Evolutionary conservation across 2,113 vertebrate species (phyloP).

Genomic region (Tachysurus vachellii): DNA sequence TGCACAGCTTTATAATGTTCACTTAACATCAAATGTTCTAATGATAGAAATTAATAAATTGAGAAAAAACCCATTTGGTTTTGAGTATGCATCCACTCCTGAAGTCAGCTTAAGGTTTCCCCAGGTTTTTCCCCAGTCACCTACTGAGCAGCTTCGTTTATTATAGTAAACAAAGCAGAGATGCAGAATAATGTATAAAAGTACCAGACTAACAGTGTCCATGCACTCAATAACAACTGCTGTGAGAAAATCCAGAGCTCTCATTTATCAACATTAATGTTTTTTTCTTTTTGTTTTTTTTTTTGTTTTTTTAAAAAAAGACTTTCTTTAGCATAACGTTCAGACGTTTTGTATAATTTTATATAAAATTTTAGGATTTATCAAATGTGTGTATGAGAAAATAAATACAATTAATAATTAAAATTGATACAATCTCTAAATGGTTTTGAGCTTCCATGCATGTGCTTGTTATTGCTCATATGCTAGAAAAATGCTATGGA

Average conservation of each 20-base stretch:
- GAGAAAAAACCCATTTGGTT: not conserved
- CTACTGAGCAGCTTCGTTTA: no score
- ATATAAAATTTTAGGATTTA: not conserved
- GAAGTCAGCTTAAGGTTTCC: not conserved
- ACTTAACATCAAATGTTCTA: not conserved
- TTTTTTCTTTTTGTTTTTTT: no score
- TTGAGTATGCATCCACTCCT: not conserved
- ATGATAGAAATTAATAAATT: not conserved
- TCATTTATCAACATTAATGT: not conserved
- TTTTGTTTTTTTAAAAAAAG: not conserved
- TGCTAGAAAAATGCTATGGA: not conserved
- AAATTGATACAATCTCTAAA: no score
- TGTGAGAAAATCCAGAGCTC: not conserved
- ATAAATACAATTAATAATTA: not conserved
- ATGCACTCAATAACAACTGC: not conserved
- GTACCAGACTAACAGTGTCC: no score
- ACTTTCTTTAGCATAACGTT: not conserved
- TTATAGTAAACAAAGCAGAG: not conserved
- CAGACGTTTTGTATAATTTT: not conserved
- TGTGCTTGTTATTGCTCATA: no score
- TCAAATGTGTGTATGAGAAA: not conserved
- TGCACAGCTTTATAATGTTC: not conserved
- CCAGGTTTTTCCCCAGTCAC: not conserved
- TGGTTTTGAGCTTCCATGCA: not conserved
- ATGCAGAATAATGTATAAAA: no score